A percentile compares a stretch with the other conserved stretches of the same genome.
phyloP scores from a whole-genome alignment of 2,797 vertebrate genomes.

The Liasis olivaceus region DNA sequence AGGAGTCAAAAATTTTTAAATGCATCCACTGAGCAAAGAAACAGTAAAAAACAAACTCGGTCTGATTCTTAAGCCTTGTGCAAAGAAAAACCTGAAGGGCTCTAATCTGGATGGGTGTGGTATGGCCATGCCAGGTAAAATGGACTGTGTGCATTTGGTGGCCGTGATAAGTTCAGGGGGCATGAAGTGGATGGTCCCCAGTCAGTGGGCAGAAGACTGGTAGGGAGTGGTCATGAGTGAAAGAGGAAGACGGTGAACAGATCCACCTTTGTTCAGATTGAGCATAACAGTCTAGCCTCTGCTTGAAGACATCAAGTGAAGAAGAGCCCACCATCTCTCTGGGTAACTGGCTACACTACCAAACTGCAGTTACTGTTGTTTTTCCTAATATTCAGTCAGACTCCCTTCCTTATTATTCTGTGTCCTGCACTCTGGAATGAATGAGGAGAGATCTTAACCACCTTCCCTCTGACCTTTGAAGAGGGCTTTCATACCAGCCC shows the following conservation, averaged over 20 bases:
- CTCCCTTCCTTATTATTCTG: background rate
- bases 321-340: background rate
- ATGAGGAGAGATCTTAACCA: background rate
- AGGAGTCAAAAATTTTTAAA: background rate
- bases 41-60: background rate
- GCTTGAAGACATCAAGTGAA: background rate
- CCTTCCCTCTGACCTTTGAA: background rate
- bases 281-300: background rate
- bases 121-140: background rate
- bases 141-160: background rate
- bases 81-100: background rate
- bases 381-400: background rate
- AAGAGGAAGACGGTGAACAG: background rate
- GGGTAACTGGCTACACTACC: background rate
- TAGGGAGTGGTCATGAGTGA: background rate
- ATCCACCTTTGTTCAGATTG: background rate
- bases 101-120: background rate
- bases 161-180: background rate
- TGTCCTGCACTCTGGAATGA: background rate
- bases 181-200: background rate
- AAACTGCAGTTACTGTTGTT: background rate
- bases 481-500: background rate
- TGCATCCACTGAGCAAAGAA: background rate
- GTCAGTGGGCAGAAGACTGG: background rate
- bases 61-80: background rate